Conservation (phyloP, 1,140 invertebrate species). For the Aphelenchoides fujianensis region DNA sequence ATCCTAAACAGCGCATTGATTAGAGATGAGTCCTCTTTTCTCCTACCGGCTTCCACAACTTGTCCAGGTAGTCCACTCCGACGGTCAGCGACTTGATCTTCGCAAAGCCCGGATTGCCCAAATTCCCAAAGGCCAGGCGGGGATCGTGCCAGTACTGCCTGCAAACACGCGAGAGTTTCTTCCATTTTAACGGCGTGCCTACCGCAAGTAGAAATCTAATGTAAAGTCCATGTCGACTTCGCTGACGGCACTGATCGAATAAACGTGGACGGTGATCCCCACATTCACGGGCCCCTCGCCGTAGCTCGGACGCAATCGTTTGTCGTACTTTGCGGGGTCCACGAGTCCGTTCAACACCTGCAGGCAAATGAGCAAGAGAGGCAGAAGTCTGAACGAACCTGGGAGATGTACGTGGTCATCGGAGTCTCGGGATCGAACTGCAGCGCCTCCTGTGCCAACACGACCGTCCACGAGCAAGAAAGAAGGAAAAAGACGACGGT, state of each 20-base stretch:
- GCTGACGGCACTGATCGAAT: constrained; percentile 55
- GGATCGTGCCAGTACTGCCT: constrained; percentile 96
- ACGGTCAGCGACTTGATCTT: constrained; percentile 66
- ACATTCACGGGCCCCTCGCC: constrained; percentile 72
- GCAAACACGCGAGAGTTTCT: no score
- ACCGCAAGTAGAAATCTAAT: constrained; percentile 86
- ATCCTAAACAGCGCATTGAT: constrained; percentile 4
- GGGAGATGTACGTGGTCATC: constrained; percentile 30
- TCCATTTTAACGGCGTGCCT: no score
- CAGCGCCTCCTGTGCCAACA: not conserved
- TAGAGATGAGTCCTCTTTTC: constrained; percentile 10
- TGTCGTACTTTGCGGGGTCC: constrained; percentile 72
- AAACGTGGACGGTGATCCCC: constrained; percentile 59
- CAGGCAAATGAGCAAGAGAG: not conserved
- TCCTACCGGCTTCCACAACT: constrained; percentile 86
- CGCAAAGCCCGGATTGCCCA: constrained; percentile 76
- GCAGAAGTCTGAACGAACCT: not conserved
- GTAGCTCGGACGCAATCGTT: constrained; percentile 93
- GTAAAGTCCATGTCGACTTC: constrained; percentile 75
- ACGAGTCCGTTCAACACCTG: constrained; percentile 49
- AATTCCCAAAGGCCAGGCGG: constrained; percentile 80
- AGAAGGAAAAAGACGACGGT: no score
- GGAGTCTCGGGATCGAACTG: constrained; percentile 6
- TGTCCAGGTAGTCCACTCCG: constrained; percentile 89
- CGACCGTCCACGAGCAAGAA: no score